phyloP scores from a whole-genome alignment of 2,888 invertebrate species.

The Muscina levida region DNA sequence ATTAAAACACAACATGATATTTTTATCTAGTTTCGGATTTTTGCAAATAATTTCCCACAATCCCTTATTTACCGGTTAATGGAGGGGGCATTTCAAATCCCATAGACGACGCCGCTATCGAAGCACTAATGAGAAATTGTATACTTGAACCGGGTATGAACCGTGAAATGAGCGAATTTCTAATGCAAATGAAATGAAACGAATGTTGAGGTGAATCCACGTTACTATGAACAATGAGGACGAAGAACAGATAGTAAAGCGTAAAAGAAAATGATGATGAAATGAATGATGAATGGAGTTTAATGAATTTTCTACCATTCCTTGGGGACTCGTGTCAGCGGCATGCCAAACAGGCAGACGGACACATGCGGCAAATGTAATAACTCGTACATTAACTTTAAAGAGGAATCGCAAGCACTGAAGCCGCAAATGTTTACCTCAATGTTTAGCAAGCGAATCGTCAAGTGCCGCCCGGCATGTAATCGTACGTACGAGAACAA shows the following conservation, averaged over 20 bases:
- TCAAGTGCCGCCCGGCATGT: constrained; percentile 57
- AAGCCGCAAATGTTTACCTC: constrained; percentile 67
- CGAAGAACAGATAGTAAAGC: constrained; percentile 32
- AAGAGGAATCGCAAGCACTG: constrained; percentile 58
- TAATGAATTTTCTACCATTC: constrained; percentile 64
- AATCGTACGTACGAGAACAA: constrained; percentile 2
- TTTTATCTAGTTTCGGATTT: no score
- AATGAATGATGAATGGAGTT: constrained; percentile 60
- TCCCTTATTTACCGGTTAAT: no score
- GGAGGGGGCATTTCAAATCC: no score
- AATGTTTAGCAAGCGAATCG: constrained; percentile 62
- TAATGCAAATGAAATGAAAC: constrained; percentile 46
- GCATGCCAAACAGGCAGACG: constrained; percentile 52
- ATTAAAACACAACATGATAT: no score
- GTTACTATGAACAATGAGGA: constrained; percentile 2
- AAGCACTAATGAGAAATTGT: constrained; percentile 12
- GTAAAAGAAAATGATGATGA: constrained; percentile 46
- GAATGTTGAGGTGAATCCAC: no score
- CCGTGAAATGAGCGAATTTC: constrained; percentile 26
- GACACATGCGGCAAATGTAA: constrained; percentile 31
- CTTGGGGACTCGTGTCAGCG: constrained; percentile 64
- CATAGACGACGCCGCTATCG: no score
- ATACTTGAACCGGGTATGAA: constrained; percentile 8
- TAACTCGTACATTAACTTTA: constrained; percentile 45
- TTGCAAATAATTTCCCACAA: no score